These are phyloP conservation scores for Phaethornis superciliosus DNA, from an alignment of 2,113 vertebrate genomes.

Conservation along the genomic window DNA sequence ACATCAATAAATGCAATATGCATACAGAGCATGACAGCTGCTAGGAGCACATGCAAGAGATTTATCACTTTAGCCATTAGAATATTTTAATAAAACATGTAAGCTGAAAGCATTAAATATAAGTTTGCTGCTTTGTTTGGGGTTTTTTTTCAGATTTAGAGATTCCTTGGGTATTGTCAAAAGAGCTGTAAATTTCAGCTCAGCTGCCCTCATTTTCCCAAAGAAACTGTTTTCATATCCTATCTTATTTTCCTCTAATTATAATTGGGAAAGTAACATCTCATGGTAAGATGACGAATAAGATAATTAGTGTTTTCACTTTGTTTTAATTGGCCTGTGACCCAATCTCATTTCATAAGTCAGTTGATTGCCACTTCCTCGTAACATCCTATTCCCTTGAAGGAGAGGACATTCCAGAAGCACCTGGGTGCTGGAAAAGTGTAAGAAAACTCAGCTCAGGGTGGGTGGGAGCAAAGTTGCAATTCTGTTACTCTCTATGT, in stretches of 20 bases:
- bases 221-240: not conserved
- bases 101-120: not conserved
- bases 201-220: not conserved
- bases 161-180: not conserved
- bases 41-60: not conserved
- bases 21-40: not conserved
- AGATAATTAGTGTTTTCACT: not conserved
- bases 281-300: not conserved
- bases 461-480: not conserved
- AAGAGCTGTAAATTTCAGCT: not conserved
- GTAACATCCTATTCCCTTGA: not conserved
- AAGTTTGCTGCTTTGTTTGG: too few relatives aligned
- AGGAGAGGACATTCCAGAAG: not conserved
- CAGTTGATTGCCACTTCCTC: not conserved
- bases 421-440: too few relatives aligned
- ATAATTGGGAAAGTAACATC: not conserved
- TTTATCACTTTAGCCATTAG: not conserved
- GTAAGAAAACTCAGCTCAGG: not conserved
- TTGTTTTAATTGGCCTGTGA: not conserved
- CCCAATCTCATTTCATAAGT: not conserved
- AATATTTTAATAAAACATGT: not conserved
- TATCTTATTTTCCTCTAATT: not conserved
- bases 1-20: not conserved
- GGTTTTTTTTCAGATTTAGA: not conserved
- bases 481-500: accelerated